Evolutionary conservation across 2,113 vertebrate genomes (phyloP).

Genomic region (Odocoileus hemionus): DNA sequence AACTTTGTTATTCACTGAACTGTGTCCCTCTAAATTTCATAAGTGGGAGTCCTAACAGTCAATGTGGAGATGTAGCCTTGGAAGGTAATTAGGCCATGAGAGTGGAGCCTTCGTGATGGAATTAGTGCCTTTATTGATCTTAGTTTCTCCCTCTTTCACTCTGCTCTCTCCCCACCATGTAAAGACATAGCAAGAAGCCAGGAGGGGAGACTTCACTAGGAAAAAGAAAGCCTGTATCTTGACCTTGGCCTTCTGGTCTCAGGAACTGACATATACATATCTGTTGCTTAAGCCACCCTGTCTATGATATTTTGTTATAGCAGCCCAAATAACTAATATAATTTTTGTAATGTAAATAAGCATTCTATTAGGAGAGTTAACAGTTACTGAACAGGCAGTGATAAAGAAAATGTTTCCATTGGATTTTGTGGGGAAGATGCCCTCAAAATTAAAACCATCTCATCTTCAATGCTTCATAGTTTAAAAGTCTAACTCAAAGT

Average conservation of each 20-base stretch:
- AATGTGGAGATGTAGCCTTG: not conserved
- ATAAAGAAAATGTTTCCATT: not conserved
- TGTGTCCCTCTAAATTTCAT: not conserved
- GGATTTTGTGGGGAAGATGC: not conserved
- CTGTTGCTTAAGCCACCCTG: not conserved
- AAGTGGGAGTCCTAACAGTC: not conserved
- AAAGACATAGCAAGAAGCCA: not conserved
- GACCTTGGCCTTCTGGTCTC: not conserved
- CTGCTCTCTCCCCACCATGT: not conserved
- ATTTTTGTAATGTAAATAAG: not conserved
- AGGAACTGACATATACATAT: not conserved
- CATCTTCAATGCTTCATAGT: not conserved
- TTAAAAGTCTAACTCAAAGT: conserved; percentile 44
- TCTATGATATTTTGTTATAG: not conserved
- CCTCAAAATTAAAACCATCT: not conserved
- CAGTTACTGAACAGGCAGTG: not conserved
- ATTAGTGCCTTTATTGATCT: not conserved
- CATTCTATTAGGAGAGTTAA: not conserved
- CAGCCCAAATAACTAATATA: not conserved
- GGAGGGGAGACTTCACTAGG: not conserved
- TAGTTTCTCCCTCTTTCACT: not conserved
- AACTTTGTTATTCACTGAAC: not conserved
- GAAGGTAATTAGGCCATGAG: not conserved
- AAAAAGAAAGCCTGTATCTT: not conserved
- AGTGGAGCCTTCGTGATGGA: not conserved